Base-by-base conservation (phyloP, 2,888 invertebrate genomes). In the Sialis lutaria region DNA sequence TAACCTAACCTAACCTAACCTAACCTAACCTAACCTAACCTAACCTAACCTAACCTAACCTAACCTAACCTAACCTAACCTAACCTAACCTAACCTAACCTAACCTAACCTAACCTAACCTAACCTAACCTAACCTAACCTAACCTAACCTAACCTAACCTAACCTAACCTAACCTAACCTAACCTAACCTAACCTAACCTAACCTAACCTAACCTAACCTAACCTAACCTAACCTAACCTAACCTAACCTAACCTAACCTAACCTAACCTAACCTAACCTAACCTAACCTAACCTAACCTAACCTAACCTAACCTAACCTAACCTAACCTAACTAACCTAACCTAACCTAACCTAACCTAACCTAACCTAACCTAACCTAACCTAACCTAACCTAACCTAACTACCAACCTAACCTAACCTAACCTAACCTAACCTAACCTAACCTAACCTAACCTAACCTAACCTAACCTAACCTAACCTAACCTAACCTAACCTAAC, bases 61-160 rank as follows among this genome's bases (percentile, higher is more conserved):
- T n/a, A n/a, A n/a, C n/a, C n/a, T n/a, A n/a, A 22, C 22, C 22
- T 22, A 22, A 22, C 50, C 45, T 22, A 22, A 22, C 22, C 22
- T 22, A 22, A 22, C 22, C 22, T 22, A 22, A 22, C 22, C 50
- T 51, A 51, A 51, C 50, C 51, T 48, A 51, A 52, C 51, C 51
- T 52, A 51, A 52, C 52, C 53, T 52, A 51, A 53, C 53, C 53
- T 51, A 53, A 52, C 50, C 52, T 51, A 51, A 50, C 50, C 50
- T 47, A 50, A 50, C 50, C 49, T 44, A 49, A 49, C 50, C 49
- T 47, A 51, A 51, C 51, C 48, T 48, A 51, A 49, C 50, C 43
- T 48, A 50, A 49, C 49, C 50, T 47, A 22, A 22, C 22, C 22
- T 22, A 22, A 22, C 22, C 22, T 22, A 22, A 22, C 22, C n/a